Base-by-base conservation (phyloP, 2,888 invertebrate species). In the Serrognathus titanus region DNA sequence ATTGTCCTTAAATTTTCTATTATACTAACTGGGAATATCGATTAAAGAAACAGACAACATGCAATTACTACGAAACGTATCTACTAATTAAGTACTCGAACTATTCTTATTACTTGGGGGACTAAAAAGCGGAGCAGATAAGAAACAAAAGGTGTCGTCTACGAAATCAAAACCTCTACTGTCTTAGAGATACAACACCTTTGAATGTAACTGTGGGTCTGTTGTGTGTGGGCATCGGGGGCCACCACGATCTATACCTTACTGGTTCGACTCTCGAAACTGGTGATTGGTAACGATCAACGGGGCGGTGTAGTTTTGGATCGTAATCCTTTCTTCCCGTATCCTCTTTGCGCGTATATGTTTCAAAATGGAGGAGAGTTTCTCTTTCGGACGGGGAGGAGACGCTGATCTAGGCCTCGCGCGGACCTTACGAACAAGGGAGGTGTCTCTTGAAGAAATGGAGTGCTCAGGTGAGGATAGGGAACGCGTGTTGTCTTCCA, bases 281-380 rank as follows among this genome's bases (percentile, higher is more conserved):
- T 11, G 84, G 81, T 1, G 90, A 90, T 72, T 88, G 88, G 75
- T 92, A 92, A 57, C 91, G 85, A 68, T 85, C 86, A 64, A 85
- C 84, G 31, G 91, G 90, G 49, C 87, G 83, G 76, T 92, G 91
- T 41, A 85, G 85, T 62, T 83, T 82, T 6, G 90, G 88, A 78
- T 92, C 89, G 73, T 88, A 90, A 52, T 82, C 82, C 78, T 88
- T 87, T 73, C 83, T 81, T 55, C 83, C 83, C 50, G 16, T 2
- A 31, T 48, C 38, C 16, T 50, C 24, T 12, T 53, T 50, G 10
- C 10, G 12, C 12, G 38, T 37, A 48, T 54, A 43, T 5, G 78
- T 57, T 79, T 79, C 55, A 78, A 63, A 52, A 79, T 79, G 6
- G 79, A 78, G 7, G 74, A 66, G 31, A 71, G 69, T 58, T 65